These are phyloP conservation scores for Aleiodes leptofemur DNA, from an alignment of 2,888 invertebrate species.

Conservation along the genomic window DNA sequence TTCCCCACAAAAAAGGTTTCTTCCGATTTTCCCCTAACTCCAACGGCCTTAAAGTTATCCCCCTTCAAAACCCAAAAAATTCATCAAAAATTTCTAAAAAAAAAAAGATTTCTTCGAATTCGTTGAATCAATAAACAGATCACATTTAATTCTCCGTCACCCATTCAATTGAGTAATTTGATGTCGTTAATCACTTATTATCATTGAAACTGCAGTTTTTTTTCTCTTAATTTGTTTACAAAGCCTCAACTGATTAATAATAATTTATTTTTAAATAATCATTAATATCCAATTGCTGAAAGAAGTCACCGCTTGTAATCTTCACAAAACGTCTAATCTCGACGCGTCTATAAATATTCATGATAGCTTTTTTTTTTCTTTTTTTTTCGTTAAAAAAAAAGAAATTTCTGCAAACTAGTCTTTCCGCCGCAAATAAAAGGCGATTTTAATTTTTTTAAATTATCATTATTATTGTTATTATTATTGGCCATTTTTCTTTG, in stretches of 20 bases:
- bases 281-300: neutral
- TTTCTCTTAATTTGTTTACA: slow-evolving; percentile 14
- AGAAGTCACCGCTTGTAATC: slow-evolving; percentile 8
- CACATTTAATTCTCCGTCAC: neutral
- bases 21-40: too few species aligned
- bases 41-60: too few species aligned
- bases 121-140: neutral
- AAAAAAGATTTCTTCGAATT: neutral
- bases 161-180: neutral
- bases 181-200: neutral
- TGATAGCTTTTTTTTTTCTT: neutral
- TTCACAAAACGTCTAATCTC: slow-evolving; percentile 7
- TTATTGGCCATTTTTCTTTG: slow-evolving; percentile 12
- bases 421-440: neutral
- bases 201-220: neutral
- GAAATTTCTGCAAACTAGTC: neutral
- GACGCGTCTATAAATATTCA: slow-evolving; percentile 14
- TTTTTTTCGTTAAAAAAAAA: neutral
- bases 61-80: too few species aligned
- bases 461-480: too few species aligned
- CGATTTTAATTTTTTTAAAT: too few species aligned
- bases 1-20: too few species aligned
- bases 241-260: slow-evolving; percentile 1
- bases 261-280: neutral
- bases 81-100: too few species aligned